Evolutionary conservation across 2,113 vertebrate genomes (phyloP).

Genomic region (Miniopterus natalensis): DNA sequence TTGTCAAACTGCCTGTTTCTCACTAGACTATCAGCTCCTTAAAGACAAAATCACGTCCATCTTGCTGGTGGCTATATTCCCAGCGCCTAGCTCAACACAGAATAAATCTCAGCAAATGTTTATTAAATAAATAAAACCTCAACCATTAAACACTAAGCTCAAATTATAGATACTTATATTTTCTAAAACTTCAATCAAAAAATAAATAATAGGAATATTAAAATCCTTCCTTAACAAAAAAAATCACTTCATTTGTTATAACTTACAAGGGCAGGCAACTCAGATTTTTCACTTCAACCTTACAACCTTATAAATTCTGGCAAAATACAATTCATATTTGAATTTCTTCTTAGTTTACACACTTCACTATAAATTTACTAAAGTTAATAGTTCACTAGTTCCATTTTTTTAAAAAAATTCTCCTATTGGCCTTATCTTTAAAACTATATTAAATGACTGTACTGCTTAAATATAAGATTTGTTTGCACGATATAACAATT

Average conservation of each 20-base stretch:
- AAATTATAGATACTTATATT: not conserved
- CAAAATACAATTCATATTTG: not conserved
- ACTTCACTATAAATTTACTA: conserved; percentile 26
- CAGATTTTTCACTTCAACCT: not conserved
- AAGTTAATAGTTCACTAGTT: not conserved
- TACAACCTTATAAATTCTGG: not conserved
- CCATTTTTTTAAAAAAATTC: not conserved
- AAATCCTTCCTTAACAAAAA: not conserved
- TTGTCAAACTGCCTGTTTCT: not conserved
- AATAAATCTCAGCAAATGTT: not conserved
- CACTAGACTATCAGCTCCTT: not conserved
- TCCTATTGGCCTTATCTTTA: not conserved
- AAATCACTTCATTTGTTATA: not conserved
- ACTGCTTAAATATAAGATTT: not conserved
- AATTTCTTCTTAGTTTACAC: conserved; percentile 32
- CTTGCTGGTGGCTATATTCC: not conserved
- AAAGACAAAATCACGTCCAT: not conserved
- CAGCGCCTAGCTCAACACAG: not conserved
- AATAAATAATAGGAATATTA: not conserved
- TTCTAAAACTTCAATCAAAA: conserved; percentile 9
- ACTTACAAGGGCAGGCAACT: not conserved
- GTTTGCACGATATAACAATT: not conserved
- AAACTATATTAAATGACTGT: not conserved
- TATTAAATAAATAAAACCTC: not conserved
- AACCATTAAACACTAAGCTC: not conserved